Percentiles rank a stretch among this genome's conserved stretches.
Conservation (phyloP, 1,140 invertebrate genomes). For the Papilio xuthus region DNA sequence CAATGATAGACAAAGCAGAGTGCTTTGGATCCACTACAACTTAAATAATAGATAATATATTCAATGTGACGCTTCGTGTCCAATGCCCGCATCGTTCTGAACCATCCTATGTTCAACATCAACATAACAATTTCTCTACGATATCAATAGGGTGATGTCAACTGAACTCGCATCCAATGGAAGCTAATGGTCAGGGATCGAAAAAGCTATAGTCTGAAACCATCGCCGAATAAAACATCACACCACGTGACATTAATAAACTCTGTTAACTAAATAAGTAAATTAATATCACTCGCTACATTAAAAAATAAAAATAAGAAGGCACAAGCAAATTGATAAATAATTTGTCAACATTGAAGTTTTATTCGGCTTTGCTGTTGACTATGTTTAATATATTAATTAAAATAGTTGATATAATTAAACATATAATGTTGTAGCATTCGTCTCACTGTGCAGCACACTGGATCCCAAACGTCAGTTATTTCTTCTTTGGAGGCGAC, state of each 20-base stretch:
- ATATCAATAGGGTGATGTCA: constrained; percentile 67
- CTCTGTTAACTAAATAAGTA: constrained; percentile 72
- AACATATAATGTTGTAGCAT: constrained; percentile 78
- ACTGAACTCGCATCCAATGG: constrained; percentile 60
- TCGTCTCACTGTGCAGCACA: constrained; percentile 78
- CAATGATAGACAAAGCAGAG: constrained; percentile 74
- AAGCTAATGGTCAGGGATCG: constrained; percentile 68
- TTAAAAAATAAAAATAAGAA: constrained; percentile 75
- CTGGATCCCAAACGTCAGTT: constrained; percentile 79
- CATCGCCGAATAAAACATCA: constrained; percentile 66
- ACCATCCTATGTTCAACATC: constrained; percentile 61
- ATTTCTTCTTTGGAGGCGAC: constrained; percentile 92
- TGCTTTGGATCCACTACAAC: constrained; percentile 77
- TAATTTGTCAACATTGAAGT: constrained; percentile 66
- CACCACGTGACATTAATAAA: constrained; percentile 52
- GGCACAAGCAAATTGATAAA: constrained; percentile 78
- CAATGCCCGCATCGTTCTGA: constrained; percentile 76
- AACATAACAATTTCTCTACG: constrained; percentile 73
- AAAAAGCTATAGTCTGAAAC: constrained; percentile 70
- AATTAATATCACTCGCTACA: constrained; percentile 76
- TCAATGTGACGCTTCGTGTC: constrained; percentile 65
- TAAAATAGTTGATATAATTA: constrained; percentile 77
- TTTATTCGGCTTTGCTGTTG: constrained; percentile 73
- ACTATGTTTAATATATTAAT: constrained; percentile 71
- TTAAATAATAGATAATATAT: constrained; percentile 64